A percentile compares a stretch with the other conserved stretches of the same genome.
phyloP scores from a whole-genome alignment of 2,888 invertebrate genomes.

The Erpobdella octoculata region DNA sequence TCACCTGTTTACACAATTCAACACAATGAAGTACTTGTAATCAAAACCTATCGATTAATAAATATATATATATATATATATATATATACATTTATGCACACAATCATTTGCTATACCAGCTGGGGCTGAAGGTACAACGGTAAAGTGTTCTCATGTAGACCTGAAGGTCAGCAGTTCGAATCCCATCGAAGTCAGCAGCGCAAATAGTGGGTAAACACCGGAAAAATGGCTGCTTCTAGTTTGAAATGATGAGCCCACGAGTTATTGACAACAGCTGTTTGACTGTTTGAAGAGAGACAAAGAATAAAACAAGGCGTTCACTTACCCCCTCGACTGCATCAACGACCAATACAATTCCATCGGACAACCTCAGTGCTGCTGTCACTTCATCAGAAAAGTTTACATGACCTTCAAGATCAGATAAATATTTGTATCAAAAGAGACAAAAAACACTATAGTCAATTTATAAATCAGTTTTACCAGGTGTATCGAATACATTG shows the following conservation, averaged over 20 bases:
- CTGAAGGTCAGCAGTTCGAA: too few relatives aligned
- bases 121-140: too few relatives aligned
- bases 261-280: too few relatives aligned
- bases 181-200: too few relatives aligned
- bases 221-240: too few relatives aligned
- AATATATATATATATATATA: too few relatives aligned
- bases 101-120: background rate
- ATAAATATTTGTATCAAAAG: background rate
- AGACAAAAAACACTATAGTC: background rate
- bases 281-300: background rate
- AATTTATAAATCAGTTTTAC: slow-evolving; percentile 37
- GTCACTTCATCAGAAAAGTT: slow-evolving; percentile 99
- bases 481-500: slow-evolving; percentile 90
- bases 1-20: slow-evolving; percentile 56
- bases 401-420: slow-evolving; percentile 67
- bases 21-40: background rate
- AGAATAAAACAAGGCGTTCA: slow-evolving; percentile 16
- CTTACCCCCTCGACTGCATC: slow-evolving; percentile 91
- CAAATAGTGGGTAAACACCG: too few relatives aligned
- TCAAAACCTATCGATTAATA: too few relatives aligned
- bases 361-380: slow-evolving; percentile 80
- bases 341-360: slow-evolving; percentile 86
- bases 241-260: too few relatives aligned
- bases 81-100: too few relatives aligned
- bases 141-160: too few relatives aligned